phyloP scores from a whole-genome alignment of 1,140 invertebrate genomes.

The Rhopalosiphum maidis region DNA sequence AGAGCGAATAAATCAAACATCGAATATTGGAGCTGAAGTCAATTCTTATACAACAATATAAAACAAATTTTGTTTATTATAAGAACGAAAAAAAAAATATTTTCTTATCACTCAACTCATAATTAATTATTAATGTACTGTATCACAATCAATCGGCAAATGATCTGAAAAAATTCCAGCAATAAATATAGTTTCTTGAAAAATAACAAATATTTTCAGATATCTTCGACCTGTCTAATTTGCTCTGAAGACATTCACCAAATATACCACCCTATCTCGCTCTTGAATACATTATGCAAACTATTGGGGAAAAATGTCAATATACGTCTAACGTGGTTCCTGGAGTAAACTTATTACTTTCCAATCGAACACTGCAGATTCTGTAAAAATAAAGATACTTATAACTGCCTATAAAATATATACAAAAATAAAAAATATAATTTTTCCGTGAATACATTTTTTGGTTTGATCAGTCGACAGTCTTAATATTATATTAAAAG shows the following conservation, averaged over 20 bases:
- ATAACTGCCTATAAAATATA: background rate
- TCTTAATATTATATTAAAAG: background rate
- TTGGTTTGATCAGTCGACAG: background rate
- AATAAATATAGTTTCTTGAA: background rate
- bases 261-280: background rate
- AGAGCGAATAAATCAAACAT: background rate
- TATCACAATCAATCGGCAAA: background rate
- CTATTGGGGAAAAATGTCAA: background rate
- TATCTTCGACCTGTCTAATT: background rate
- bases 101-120: background rate
- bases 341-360: background rate
- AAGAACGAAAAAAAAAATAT: background rate
- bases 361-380: background rate
- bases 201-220: background rate
- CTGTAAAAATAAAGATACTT: background rate
- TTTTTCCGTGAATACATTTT: background rate
- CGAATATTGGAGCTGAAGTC: background rate
- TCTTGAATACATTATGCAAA: background rate
- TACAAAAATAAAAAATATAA: background rate
- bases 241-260: background rate
- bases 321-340: background rate
- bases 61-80: background rate
- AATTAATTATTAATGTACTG: background rate
- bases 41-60: background rate
- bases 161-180: background rate